Evolutionary conservation across 2,888 invertebrate species (phyloP).

Genomic region (Eulithis prunata): DNA sequence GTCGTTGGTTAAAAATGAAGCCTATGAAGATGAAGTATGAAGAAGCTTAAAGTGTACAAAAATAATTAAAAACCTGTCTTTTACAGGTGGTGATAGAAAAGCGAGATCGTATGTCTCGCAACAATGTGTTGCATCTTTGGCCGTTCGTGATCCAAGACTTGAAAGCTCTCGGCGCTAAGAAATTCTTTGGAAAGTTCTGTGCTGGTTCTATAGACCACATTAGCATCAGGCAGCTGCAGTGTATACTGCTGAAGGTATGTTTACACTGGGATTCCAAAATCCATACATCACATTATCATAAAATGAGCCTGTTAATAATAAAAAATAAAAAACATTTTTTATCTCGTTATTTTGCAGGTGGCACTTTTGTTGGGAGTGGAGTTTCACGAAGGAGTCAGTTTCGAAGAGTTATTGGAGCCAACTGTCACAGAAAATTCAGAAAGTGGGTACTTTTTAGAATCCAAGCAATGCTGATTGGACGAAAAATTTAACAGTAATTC

Average conservation of each 20-base stretch:
- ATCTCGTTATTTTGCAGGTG: conserved; percentile 55
- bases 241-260: conserved; percentile 95
- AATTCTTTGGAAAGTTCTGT: conserved; percentile 99
- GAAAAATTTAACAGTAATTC: no score
- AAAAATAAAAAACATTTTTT: neutral
- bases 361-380: conserved; percentile 97
- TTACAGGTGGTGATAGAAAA: conserved; percentile 94
- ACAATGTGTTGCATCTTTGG: conserved; percentile 99
- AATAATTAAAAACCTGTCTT: conserved; percentile 11
- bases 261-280: no score
- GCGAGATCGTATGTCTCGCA: conserved; percentile 96
- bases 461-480: no score
- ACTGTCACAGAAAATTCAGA: conserved; percentile 73
- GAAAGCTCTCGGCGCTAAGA: conserved; percentile 96
- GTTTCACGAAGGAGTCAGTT: conserved; percentile 96
- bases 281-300: no score
- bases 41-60: no score
- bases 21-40: no score
- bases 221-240: conserved; percentile 97
- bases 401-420: conserved; percentile 93
- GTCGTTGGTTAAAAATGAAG: no score
- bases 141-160: conserved; percentile 99
- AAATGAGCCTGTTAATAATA: no score
- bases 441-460: conserved; percentile 56
- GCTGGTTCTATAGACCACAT: conserved; percentile 99